Percentiles rank a stretch among this genome's conserved stretches.
phyloP scores from a whole-genome alignment of 2,797 vertebrate genomes.

The Clarias platycephalus region DNA sequence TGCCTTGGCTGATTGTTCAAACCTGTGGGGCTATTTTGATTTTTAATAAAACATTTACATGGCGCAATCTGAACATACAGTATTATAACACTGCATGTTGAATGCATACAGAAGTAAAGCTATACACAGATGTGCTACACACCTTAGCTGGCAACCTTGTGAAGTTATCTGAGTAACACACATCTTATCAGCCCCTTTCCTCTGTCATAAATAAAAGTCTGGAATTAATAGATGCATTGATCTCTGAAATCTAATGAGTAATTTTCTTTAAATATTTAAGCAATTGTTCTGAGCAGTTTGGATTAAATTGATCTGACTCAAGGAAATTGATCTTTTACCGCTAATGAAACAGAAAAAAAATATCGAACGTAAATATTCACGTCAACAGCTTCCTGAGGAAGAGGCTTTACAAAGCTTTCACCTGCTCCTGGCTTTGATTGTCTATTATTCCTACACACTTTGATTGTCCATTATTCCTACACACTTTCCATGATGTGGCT shows the following conservation, averaged over 20 bases:
- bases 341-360: not conserved
- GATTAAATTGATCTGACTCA: not conserved
- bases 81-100: not conserved
- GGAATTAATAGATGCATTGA: slow-evolving; percentile 21
- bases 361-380: not conserved
- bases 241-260: not conserved
- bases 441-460: not conserved
- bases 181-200: slow-evolving; percentile 3
- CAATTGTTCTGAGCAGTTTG: not conserved
- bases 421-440: not conserved
- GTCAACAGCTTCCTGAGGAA: not conserved
- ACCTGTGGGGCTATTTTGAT: not conserved
- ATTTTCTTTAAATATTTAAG: slow-evolving; percentile 20
- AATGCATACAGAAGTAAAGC: not conserved
- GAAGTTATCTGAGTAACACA: not conserved
- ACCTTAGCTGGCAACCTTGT: not conserved
- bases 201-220: not conserved
- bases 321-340: not conserved
- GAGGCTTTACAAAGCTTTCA: not conserved
- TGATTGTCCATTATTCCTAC: not conserved
- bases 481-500: not conserved
- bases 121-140: not conserved
- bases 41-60: not conserved
- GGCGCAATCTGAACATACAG: not conserved
- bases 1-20: not conserved